Conservation (phyloP, 2,797 vertebrate genomes). For the Acridotheres tristis region DNA sequence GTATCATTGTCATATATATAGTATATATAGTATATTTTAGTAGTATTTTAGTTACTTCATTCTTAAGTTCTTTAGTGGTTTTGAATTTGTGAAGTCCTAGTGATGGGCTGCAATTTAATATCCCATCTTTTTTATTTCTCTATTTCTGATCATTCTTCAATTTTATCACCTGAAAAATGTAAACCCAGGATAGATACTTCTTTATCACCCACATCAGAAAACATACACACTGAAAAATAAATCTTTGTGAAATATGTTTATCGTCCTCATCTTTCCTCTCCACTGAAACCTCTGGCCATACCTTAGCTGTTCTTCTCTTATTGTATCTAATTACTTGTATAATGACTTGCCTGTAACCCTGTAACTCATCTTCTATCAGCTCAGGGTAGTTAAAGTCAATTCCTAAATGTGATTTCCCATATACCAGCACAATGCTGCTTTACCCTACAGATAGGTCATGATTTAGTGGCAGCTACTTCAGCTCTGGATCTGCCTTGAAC, state of each 20-base stretch:
- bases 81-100: not conserved
- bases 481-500: not conserved
- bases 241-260: not conserved
- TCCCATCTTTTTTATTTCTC: not conserved
- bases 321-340: not conserved
- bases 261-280: not conserved
- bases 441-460: not conserved
- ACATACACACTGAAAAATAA: not conserved
- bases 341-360: not conserved
- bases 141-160: not conserved
- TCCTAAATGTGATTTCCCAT: not conserved
- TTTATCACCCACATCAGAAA: not conserved
- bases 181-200: not conserved
- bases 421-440: not conserved
- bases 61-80: not conserved
- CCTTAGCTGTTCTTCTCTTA: not conserved
- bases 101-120: not conserved
- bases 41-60: not conserved
- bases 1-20: not conserved
- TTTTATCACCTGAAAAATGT: constrained; percentile 11
- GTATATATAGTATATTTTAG: not conserved
- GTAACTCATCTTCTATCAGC: not conserved
- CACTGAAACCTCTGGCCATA: not conserved
- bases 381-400: not conserved
- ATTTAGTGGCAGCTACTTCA: not conserved